Evolutionary conservation across 2,113 vertebrate species (phyloP).

Genomic region (Hyaena hyaena): DNA sequence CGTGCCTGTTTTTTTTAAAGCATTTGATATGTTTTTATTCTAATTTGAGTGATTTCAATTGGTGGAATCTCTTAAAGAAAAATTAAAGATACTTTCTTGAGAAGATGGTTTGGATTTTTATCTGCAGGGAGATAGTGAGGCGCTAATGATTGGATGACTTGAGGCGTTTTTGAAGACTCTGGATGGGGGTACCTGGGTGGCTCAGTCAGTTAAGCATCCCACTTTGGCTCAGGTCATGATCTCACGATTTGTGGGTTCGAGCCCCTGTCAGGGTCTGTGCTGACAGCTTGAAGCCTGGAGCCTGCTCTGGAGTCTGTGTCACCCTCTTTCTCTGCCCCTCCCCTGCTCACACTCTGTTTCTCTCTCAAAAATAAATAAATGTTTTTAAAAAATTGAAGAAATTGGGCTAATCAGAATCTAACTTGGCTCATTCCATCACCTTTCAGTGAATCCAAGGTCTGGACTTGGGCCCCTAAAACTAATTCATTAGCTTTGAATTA

Average conservation of each 20-base stretch:
- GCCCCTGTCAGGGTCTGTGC: too few relatives aligned
- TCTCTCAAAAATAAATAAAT: too few relatives aligned
- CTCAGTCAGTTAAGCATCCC: too few relatives aligned
- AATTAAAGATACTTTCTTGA: neutral
- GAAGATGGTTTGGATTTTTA: neutral
- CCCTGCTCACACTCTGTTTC: too few relatives aligned
- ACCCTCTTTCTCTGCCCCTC: too few relatives aligned
- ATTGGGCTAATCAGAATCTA: neutral
- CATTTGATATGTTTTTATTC: neutral
- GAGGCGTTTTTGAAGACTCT: neutral
- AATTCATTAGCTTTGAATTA: neutral
- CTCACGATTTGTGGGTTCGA: too few relatives aligned
- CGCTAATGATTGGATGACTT: neutral
- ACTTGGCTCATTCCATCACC: neutral
- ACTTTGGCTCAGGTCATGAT: too few relatives aligned
- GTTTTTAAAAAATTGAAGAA: neutral
- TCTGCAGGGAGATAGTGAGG: neutral
- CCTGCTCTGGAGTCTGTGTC: too few relatives aligned
- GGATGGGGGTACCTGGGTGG: too few relatives aligned
- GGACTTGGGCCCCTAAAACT: neutral
- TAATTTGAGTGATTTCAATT: neutral
- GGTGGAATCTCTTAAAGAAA: neutral
- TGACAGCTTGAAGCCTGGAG: too few relatives aligned
- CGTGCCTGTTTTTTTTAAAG: neutral
- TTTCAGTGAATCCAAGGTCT: neutral